Conservation (phyloP, 2,888 invertebrate genomes). For the Empis stercorea region DNA sequence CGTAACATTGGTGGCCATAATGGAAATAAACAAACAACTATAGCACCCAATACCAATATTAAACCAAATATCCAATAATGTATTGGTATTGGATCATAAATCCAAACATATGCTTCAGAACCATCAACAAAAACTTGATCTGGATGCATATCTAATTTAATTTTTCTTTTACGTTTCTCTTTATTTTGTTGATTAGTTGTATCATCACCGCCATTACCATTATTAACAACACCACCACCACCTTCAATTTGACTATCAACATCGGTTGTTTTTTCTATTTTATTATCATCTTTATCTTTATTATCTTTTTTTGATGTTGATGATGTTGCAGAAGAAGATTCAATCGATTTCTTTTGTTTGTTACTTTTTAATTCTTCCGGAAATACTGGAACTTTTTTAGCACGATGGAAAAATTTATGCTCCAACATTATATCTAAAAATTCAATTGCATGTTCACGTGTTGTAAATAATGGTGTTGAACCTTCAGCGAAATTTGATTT, state of each 20-base stretch:
- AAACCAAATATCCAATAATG: constrained; percentile 92
- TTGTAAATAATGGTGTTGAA: constrained; percentile 63
- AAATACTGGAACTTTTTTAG: constrained; percentile 61
- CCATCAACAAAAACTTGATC: constrained; percentile 90
- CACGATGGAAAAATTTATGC: constrained; percentile 92
- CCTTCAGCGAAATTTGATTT: constrained; percentile 81
- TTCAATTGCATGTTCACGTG: constrained; percentile 64
- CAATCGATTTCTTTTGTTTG: constrained; percentile 10
- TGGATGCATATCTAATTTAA: constrained; percentile 93
- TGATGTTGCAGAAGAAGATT: constrained; percentile 8
- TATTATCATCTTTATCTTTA: constrained; percentile 6
- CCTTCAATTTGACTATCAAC: constrained; percentile 37
- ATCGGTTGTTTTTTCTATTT: constrained; percentile 24
- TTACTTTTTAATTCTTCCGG: constrained; percentile 25
- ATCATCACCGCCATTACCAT: constrained; percentile 13
- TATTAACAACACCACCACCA: constrained; percentile 14
- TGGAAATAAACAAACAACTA: constrained; percentile 96
- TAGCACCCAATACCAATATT: constrained; percentile 78
- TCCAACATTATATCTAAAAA: constrained; percentile 74
- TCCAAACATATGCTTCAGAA: constrained; percentile 94
- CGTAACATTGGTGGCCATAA: constrained; percentile 92
- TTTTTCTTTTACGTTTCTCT: constrained; percentile 71
- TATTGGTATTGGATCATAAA: constrained; percentile 91
- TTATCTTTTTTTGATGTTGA: background rate
- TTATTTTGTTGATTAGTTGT: constrained; percentile 23